These are phyloP conservation scores for Cnemophilus loriae DNA, from an alignment of 2,113 vertebrate species.

Conservation along the genomic window DNA sequence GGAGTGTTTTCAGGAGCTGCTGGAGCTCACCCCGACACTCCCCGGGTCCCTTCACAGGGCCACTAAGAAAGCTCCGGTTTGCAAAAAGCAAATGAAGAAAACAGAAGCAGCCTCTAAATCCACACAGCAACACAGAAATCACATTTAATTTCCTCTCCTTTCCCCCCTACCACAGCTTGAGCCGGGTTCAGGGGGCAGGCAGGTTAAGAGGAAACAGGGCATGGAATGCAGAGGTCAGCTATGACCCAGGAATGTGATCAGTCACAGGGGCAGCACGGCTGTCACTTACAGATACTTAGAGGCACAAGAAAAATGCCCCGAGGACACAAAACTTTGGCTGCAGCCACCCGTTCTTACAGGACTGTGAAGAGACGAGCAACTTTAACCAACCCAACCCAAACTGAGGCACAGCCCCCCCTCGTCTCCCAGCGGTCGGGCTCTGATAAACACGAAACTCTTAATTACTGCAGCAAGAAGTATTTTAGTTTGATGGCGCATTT, in stretches of 20 bases:
- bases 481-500: neutral
- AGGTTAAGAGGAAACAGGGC: slow-evolving; percentile 19
- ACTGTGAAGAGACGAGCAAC: neutral
- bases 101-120: slow-evolving; percentile 4
- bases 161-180: neutral
- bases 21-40: neutral
- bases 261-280: slow-evolving; percentile 33
- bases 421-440: neutral
- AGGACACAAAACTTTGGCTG: slow-evolving; percentile 14
- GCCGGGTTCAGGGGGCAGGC: slow-evolving; percentile 9
- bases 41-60: neutral
- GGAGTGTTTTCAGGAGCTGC: neutral
- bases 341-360: neutral
- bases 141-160: neutral
- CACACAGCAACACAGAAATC: neutral
- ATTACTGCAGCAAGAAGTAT: neutral
- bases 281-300: neutral
- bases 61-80: neutral
- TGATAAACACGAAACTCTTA: neutral
- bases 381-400: neutral
- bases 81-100: neutral
- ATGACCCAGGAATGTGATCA: slow-evolving; percentile 28
- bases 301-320: slow-evolving; percentile 1
- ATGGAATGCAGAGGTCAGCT: slow-evolving; percentile 45
- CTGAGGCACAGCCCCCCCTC: neutral